Conservation (phyloP, 2,888 invertebrate genomes). For the Brenthis hecate region DNA sequence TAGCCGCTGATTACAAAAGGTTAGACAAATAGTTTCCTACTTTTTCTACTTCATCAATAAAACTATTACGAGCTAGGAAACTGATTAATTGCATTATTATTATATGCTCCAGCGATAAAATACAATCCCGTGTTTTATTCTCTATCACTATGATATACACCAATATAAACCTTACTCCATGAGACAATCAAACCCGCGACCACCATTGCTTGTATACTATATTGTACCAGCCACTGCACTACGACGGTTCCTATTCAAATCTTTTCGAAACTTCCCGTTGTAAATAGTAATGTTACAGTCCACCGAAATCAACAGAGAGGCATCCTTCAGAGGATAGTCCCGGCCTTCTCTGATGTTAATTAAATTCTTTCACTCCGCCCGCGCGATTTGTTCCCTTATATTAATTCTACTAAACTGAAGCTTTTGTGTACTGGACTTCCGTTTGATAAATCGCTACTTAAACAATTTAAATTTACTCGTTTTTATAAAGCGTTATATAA, state of each 20-base stretch:
- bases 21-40: no score
- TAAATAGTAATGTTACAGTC: constrained; percentile 4
- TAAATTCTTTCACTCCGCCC: constrained; percentile 32
- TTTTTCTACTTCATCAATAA: no score
- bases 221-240: background rate
- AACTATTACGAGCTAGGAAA: no score
- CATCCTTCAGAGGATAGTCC: constrained; percentile 1
- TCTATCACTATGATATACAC: no score
- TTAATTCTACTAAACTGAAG: constrained; percentile 22
- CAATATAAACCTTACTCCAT: no score
- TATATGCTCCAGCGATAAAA: no score
- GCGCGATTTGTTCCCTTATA: constrained; percentile 24
- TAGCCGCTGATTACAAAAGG: no score
- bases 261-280: background rate
- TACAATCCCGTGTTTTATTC: no score
- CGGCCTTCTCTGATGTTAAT: constrained; percentile 28
- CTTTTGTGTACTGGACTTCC: constrained; percentile 19
- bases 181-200: background rate
- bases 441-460: constrained; percentile 17
- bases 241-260: background rate
- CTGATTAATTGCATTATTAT: no score
- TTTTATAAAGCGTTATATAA: background rate
- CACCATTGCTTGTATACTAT: background rate
- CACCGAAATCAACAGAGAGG: constrained; percentile 6
- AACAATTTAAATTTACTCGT: constrained; percentile 12